Evolutionary conservation across 35 echinoderm and acorn worm species (phyloP), one percentile per base, ranked within the genome.

Genomic region (Apostichopus californicus): DNA sequence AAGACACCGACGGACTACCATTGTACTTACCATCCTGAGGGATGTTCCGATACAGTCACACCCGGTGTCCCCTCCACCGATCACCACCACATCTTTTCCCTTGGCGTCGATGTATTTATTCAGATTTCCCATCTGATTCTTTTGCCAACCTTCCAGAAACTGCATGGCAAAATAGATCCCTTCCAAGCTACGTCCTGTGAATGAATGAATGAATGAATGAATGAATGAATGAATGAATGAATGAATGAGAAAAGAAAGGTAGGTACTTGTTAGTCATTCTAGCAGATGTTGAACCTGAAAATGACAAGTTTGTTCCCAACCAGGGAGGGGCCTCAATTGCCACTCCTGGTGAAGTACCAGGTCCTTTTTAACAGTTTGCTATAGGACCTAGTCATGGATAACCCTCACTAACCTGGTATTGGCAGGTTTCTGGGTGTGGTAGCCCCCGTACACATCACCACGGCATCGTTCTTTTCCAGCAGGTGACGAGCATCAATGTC

Each of bases 41-140:
- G 97, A 96, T 6, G 97, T 99, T 64, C 97, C 97, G 46, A 99
- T 99, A 83, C 97, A 99, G 63, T 99, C 97, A 9, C 92, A 91
- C 7, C 97, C 97, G 12, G 97, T 99, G 86, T 99, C 97, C 2
- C 97, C 97, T 88, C 97, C 97, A 55, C 97, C 97, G 54, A 99
- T 99, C 55, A 99, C 92, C 55, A 99, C 84, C 17, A 99, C 90
- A 57, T 99, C 97, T 65, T 96, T 99, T 14, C 79, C 95, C 34
- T 96, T 96, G 7, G 95, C 97, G 73, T 99, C 90, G 1, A 99
- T 78, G 93, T 95, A 93, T 46, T 92, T 92, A 17, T 93, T 95
- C 55, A 96, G 66, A 77, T 99, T 95, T 2, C 97, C 97, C 95
- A 96, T 94, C 89, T 99, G 97, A 53, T 90, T 87, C 89, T 99